Evolutionary conservation across 2,113 vertebrate genomes (phyloP).

Genomic region (Sylvilagus bachmani): DNA sequence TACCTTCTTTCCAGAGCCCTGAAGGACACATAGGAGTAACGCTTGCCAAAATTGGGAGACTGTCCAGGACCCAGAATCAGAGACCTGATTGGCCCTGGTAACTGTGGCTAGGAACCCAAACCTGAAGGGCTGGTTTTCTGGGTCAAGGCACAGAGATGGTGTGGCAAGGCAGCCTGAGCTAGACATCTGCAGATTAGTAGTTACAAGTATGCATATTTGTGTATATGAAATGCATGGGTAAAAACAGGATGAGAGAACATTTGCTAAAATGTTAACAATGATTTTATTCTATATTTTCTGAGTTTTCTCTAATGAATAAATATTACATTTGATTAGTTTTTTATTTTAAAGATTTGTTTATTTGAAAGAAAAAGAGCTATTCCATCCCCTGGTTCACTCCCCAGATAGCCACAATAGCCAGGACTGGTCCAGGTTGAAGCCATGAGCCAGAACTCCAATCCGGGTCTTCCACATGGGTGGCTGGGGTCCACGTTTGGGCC

Average conservation of each 20-base stretch:
- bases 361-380: too few relatives aligned
- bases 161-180: not conserved
- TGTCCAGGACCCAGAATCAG: not conserved
- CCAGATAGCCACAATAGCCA: too few relatives aligned
- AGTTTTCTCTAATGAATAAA: constrained; percentile 21
- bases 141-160: not conserved
- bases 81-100: not conserved
- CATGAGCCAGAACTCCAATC: too few relatives aligned
- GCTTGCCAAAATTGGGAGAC: not conserved
- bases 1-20: not conserved
- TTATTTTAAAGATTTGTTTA: constrained; percentile 6
- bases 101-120: not conserved
- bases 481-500: too few relatives aligned
- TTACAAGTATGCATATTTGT: not conserved
- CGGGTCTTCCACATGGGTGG: too few relatives aligned
- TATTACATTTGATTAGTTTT: not conserved
- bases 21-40: not conserved
- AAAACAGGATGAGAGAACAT: not conserved
- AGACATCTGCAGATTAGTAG: not conserved
- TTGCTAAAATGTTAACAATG: not conserved
- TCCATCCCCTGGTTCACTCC: too few relatives aligned
- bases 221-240: not conserved
- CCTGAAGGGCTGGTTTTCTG: not conserved
- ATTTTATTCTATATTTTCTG: not conserved
- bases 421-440: too few relatives aligned